Evolutionary conservation across 92 coral and sea anemone genomes (phyloP), one percentile per base, ranked within the genome.

Genomic region (Epizoanthus stellaris): DNA sequence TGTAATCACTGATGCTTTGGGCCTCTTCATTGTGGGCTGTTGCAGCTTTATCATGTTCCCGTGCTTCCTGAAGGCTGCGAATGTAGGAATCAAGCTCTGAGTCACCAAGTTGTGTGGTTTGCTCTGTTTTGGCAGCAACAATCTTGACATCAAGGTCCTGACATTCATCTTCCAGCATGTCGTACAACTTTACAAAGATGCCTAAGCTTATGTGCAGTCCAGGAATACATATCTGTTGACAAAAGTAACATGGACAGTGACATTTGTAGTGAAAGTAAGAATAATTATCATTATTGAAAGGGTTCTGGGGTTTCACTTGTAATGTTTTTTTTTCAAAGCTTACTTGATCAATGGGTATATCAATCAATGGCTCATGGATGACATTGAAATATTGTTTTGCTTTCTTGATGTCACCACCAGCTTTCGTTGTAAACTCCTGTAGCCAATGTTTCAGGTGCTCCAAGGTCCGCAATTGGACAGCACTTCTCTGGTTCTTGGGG

Each of bases 151-250:
- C 73, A 9, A 68, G 73, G 17, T 10, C 73, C 52, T 68, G n/a
- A 68, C 73, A 68, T 30, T 68, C 49, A 68, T 38, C 9, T 7
- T 4, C 15, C 19, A 84, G 71, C 73, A 84, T 12, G 38, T 84
- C 47, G 39, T 38, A 73, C 21, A 84, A 74, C 49, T 58, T 72
- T 20, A 36, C 5, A 59, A 73, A 84, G 10, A 84, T 1, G 38
- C 87, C 87, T 3, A 84, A 54, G 21, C 81, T 84, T 2, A 84
- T 84, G 81, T 84, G 87, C 5, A 73, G 74, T 4, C 81, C 82
- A 60, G 87, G 87, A 47, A 74, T 73, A 54, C 87, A 84, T 1
- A 84, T 73, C 87, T 73, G 66, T 42, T 15, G 60, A 68, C 73
- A 13, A 68, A 1, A 68, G 17, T 68, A 14, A 68, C 73, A 68